phyloP scores from a whole-genome alignment of 1,140 invertebrate genomes.

The Calosoma granatense region DNA sequence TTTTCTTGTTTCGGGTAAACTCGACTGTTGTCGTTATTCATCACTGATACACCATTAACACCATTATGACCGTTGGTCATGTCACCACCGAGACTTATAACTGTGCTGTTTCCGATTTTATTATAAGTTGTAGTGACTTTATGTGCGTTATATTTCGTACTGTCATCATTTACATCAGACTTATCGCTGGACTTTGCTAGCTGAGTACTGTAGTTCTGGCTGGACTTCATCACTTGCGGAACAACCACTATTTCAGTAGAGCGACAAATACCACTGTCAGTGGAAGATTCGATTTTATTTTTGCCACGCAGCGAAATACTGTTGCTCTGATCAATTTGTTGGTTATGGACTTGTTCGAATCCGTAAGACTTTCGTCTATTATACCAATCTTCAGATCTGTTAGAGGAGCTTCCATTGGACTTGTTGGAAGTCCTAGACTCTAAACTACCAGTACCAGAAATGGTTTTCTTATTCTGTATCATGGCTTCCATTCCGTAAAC shows the following conservation, averaged over 20 bases:
- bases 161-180: no score
- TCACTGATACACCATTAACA: no score
- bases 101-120: neutral
- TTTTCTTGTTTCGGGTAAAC: no score
- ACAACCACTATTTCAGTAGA: conserved; percentile 46
- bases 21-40: no score
- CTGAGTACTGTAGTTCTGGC: no score
- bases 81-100: neutral
- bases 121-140: neutral
- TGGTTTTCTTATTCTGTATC: conserved; percentile 26
- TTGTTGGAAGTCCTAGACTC: conserved; percentile 36
- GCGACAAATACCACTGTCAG: conserved; percentile 59
- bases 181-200: no score
- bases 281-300: conserved; percentile 52
- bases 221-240: conserved; percentile 11
- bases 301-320: conserved; percentile 33
- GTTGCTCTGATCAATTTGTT: conserved; percentile 32
- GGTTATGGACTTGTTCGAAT: conserved; percentile 52
- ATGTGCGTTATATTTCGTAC: neutral
- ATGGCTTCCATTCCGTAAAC: conserved; percentile 35
- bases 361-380: conserved; percentile 60
- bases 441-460: conserved; percentile 43
- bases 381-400: conserved; percentile 50
- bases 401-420: conserved; percentile 33
- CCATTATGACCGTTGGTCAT: neutral